Evolutionary conservation across 2,113 vertebrate genomes (phyloP).

Genomic region (Scytalopus superciliaris): DNA sequence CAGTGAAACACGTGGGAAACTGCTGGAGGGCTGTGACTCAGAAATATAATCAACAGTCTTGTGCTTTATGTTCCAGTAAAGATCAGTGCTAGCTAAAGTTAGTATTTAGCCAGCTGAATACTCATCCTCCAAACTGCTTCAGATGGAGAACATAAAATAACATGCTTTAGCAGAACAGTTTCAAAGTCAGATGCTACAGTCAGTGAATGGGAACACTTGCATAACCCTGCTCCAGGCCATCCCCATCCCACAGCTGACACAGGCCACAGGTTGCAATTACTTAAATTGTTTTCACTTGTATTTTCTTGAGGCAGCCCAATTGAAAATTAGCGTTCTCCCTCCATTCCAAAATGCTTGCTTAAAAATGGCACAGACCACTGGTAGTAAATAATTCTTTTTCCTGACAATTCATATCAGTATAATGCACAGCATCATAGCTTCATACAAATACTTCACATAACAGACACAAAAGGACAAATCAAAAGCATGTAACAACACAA

Average conservation of each 20-base stretch:
- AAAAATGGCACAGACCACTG: conserved; percentile 2
- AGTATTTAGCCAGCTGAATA: neutral
- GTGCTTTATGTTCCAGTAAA: neutral
- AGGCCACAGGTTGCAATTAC: neutral
- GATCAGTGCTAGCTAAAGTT: neutral
- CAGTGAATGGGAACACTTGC: neutral
- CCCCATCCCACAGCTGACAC: neutral
- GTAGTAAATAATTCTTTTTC: neutral
- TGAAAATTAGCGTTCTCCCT: neutral
- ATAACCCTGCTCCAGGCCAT: neutral
- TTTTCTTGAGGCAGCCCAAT: neutral
- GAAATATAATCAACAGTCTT: neutral
- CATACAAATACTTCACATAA: conserved; percentile 38
- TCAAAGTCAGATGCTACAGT: neutral
- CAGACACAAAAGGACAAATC: neutral
- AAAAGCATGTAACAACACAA: neutral
- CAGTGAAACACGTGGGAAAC: neutral
- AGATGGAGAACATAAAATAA: neutral
- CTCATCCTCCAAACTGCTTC: neutral
- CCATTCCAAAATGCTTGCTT: neutral
- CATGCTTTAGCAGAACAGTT: neutral
- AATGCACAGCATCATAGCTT: conserved; percentile 55
- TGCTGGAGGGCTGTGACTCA: neutral
- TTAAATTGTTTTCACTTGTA: neutral
- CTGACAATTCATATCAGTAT: neutral